Evolutionary conservation across 2,888 invertebrate genomes (phyloP), one percentile per base, ranked within the genome.

Genomic region (Nymphalis urticae): DNA sequence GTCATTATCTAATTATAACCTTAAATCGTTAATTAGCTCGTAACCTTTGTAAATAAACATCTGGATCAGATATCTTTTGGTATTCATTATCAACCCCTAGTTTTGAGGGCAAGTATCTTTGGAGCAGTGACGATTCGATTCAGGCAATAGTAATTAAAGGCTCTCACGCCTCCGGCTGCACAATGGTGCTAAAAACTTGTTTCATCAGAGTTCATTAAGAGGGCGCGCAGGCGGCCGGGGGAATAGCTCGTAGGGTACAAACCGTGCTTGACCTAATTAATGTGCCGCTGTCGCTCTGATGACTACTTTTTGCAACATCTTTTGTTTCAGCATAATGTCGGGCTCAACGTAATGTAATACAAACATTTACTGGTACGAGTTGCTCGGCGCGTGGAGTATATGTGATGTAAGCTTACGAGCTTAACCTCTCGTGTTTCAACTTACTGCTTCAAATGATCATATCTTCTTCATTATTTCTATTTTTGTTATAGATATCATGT

Each of bases 201-300:
- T 73, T 69, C 73, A 69, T 70, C 71, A 70, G 71, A 71, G 68
- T 73, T 73, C 70, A 73, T 73, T 73, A 72, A 66, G 67, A 68
- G 70, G 63, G 70, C 64, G 64, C 54, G 64, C 58, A 58, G 58
- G 58, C 58, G 62, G 62, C 68, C 65, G 42, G 68, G 54, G 63
- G 66, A 70, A 48, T 62, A 67, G 72, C 62, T 75, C 69, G 63
- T 32, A 56, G 54, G 54, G 54, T 56, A 56, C 54, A 56, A 56
- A 56, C 54, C 73, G 42, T 58, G 75, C 75, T 78, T 77, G 78
- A 77, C 77, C 78, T 76, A 78, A 76, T 78, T 78, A 76, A 74
- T 72, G 65, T 71, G 70, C 64, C 67, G 70, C 72, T 73, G 72
- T 75, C 75, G 72, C 72, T 69, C 68, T 71, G 72, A 76, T 73